phyloP scores from a whole-genome alignment of 2,888 invertebrate genomes.

The Cancer borealis region DNA sequence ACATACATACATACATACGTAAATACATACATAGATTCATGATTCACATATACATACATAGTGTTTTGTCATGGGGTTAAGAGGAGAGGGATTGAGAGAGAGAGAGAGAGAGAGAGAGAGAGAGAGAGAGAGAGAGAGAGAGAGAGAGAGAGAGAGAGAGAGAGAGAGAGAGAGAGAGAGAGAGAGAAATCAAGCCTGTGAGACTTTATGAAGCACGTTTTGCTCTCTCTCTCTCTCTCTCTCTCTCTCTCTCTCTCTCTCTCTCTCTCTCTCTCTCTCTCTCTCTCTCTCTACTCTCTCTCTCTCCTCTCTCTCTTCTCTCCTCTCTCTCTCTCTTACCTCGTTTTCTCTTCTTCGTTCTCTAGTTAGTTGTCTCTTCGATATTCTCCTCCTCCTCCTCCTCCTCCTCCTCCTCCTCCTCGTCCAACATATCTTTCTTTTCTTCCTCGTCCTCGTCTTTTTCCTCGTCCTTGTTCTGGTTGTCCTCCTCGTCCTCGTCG shows the following conservation, averaged over 20 bases:
- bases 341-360: not conserved
- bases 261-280: constrained; percentile 1
- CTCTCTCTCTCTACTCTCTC: constrained; percentile 43
- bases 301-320: not conserved
- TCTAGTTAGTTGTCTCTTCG: not conserved
- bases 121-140: constrained; percentile 20
- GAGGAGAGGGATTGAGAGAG: not conserved
- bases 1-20: constrained; percentile 34
- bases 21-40: not conserved
- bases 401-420: not conserved
- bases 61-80: not conserved
- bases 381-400: not conserved
- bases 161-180: constrained; percentile 20
- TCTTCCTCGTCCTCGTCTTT: not conserved
- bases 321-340: not conserved
- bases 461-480: not conserved
- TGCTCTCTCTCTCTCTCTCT: constrained; percentile 55
- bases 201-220: not conserved
- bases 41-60: not conserved
- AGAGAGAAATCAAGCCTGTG: not conserved
- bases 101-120: constrained; percentile 11
- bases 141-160: constrained; percentile 20
- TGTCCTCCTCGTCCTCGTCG: not conserved
- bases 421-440: not conserved
- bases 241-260: constrained; percentile 56